phyloP scores from a whole-genome alignment of 2,888 invertebrate species.

The Drosophila barbarae region DNA sequence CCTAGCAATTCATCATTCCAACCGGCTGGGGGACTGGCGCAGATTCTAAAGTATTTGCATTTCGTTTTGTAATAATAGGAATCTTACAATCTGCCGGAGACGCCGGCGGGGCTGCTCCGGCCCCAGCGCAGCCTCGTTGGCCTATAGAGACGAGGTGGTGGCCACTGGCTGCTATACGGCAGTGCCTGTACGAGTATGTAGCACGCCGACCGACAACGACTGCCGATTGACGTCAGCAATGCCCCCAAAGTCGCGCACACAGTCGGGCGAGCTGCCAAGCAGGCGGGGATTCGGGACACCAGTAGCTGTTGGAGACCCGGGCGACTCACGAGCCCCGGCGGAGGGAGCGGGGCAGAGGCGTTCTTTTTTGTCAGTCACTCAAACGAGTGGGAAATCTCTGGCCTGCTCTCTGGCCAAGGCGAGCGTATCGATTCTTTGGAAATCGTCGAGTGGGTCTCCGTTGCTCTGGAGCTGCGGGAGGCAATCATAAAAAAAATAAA shows the following conservation, averaged over 20 bases:
- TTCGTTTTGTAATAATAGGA: conserved; percentile 49
- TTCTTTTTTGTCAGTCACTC: conserved; percentile 74
- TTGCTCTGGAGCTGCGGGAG: conserved; percentile 1
- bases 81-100: conserved; percentile 58
- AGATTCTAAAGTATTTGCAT: conserved; percentile 41
- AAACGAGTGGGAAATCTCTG: conserved; percentile 49
- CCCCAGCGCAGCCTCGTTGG: conserved; percentile 35
- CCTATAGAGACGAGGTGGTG: conserved; percentile 18
- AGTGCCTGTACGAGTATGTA: conserved; percentile 50
- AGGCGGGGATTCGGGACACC: conserved; percentile 45
- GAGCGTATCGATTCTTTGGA: conserved; percentile 29
- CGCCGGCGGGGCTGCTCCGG: conserved; percentile 64
- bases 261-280: conserved; percentile 69
- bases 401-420: conserved; percentile 9
- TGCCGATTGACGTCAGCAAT: conserved; percentile 79
- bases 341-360: conserved; percentile 11
- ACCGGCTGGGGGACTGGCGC: conserved; percentile 13
- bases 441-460: conserved; percentile 9
- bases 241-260: conserved; percentile 76
- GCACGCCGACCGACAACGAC: conserved; percentile 75
- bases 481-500: conserved; percentile 9
- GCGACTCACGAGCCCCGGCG: conserved; percentile 11
- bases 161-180: conserved; percentile 18
- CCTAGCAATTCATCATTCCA: conserved; percentile 33
- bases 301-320: conserved; percentile 29